Evolutionary conservation across 2,888 invertebrate genomes (phyloP), one percentile per base, ranked within the genome.

Genomic region (Yponomeuta evonymella): DNA sequence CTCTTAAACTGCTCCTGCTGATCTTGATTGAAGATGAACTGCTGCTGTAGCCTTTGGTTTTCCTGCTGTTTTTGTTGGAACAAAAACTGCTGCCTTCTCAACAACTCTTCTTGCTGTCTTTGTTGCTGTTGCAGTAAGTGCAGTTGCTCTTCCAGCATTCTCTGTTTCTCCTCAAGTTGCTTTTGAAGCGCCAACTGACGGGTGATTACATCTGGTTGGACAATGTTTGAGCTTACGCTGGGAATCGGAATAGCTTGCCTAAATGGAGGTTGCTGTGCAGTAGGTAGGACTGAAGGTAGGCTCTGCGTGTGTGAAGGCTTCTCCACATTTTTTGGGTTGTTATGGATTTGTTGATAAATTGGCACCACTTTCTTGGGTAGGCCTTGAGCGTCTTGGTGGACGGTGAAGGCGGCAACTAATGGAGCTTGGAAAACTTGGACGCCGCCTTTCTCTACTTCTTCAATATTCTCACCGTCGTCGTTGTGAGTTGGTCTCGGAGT

Each of bases 371-470:
- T 95, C 76, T 96, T 95, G 0, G 97, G 96, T n/a, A 95, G 81
- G 1, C 97, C 97, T 48, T 93, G 93, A 75, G 95, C 95, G 79
- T 97, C 97, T 84, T 97, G 95, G 75, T 97, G 96, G 0, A 97
- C 96, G 0, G 97, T 97, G 79, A 97, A 97, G 0, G 97, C 97
- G 2, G 96, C 96, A 0, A 97, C 95, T 72, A 97, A 82, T 0
- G 97, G 97, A 2, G 97, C 97, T 75, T 95, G 95, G 79, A 95
- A 96, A 70, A 97, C 96, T 83, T 96, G 96, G 1, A 97, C 96
- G 73, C 95, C 95, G 73, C 93, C 92, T 79, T 95, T 94, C 77
- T 94, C 93, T 2, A 95, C 95, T 75, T 94, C 93, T 82, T 95
- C 94, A 71, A 94, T 95, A 77, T 94, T 94, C 83, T 94, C 94